Evolutionary conservation across 1,140 invertebrate species (phyloP), one percentile per base, ranked within the genome.

Genomic region (Caligus rogercresseyi): DNA sequence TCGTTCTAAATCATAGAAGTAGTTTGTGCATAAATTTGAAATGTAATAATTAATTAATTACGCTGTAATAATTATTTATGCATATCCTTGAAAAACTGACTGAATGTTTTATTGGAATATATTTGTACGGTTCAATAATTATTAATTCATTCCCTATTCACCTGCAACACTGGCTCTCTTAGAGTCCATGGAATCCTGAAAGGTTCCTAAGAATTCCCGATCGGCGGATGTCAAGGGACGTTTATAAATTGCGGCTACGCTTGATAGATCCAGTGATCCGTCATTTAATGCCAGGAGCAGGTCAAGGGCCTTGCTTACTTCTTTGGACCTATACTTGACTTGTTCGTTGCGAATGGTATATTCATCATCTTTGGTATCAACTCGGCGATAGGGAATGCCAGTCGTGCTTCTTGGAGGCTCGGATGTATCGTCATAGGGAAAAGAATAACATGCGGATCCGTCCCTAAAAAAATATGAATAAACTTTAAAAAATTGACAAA

Each of bases 391-490:
- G 2, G 3, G 57, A 25, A 60, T 60, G 15, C 23, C 16, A 25
- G 24, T 26, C 31, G 31, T 11, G n/a, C n/a, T 43, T 43, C 31
- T 7, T 11, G n/a, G 31, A 43, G 31, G n/a, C 7, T 43, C 31
- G 7, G 31, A 43, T 43, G 31, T 11, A 11, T 43, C 31, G 7
- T 11, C 31, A n/a, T 43, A 43, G 7, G 31, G 31, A n/a, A 60
- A 25, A 60, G 20, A 31, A 31, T 25, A 18, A 43, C 57, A 60
- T 31, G 24, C 57, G 15, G 57, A 60, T 13, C 57, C 57, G 7
- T 60, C 57, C 19, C 57, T 60, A 23, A 16, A 54, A 51, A n/a
- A 51, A 13, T n/a, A n/a, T n/a, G n/a, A n/a, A n/a, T n/a, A n/a
- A n/a, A n/a, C n/a, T n/a, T n/a, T n/a, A n/a, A n/a, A n/a, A n/a